phyloP scores from a whole-genome alignment of 2,113 vertebrate genomes.

The Erythrolamprus reginae region DNA sequence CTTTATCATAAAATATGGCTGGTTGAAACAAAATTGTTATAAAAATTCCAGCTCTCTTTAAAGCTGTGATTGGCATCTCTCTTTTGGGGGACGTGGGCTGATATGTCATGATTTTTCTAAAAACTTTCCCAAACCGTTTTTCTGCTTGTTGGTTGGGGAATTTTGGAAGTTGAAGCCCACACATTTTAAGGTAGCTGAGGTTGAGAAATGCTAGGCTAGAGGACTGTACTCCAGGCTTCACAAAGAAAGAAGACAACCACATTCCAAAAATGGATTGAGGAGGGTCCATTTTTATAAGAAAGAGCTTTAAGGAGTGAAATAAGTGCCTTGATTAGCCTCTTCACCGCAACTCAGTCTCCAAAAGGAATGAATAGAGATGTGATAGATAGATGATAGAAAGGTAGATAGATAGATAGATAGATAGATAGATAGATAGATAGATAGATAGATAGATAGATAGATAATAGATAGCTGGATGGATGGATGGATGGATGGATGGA shows the following conservation, averaged over 20 bases:
- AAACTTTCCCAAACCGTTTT: neutral
- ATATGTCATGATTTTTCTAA: neutral
- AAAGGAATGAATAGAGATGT: neutral
- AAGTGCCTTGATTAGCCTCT: neutral
- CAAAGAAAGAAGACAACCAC: neutral
- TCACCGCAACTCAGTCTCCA: neutral
- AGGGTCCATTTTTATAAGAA: neutral
- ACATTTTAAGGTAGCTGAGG: neutral
- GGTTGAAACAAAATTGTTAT: neutral
- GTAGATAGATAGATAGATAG: no score
- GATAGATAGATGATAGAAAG: neutral
- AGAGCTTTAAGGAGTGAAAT: neutral
- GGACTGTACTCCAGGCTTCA: neutral
- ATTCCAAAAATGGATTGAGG: neutral
- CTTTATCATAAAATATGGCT: neutral
- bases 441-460: no score
- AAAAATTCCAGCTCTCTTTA: neutral
- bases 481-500: rapidly evolving
- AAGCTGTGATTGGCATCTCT: neutral
- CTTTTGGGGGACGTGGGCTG: neutral
- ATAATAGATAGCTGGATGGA: no score
- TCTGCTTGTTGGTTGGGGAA: neutral
- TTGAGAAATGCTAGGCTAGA: neutral
- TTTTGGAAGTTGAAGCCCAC: neutral
- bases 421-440: neutral